These are phyloP conservation scores for Leptopilina drosophilae DNA, from an alignment of 2,888 invertebrate genomes.

Conservation along the genomic window DNA sequence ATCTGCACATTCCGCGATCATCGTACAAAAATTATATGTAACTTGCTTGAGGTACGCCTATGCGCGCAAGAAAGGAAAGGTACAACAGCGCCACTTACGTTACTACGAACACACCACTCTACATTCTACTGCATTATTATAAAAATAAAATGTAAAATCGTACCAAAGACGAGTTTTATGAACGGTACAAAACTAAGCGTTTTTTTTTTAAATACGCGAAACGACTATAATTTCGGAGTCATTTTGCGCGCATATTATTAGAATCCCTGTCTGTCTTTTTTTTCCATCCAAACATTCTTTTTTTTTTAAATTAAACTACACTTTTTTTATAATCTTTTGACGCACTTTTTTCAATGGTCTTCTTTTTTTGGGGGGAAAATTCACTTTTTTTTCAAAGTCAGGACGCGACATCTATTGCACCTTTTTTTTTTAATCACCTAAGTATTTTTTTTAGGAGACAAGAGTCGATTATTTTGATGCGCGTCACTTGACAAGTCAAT, in stretches of 20 bases:
- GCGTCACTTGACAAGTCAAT: not conserved
- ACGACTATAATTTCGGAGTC: conserved; percentile 24
- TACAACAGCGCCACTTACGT: conserved; percentile 63
- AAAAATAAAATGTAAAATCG: conserved; percentile 76
- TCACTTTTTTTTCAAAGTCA: not conserved
- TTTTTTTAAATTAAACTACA: conserved; percentile 28
- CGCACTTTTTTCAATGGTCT: not conserved
- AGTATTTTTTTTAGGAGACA: not conserved
- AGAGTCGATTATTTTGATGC: conserved; percentile 3
- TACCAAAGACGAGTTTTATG: conserved; percentile 68
- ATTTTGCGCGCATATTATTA: conserved; percentile 29
- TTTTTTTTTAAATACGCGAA: conserved; percentile 8
- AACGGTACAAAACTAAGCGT: conserved; percentile 49
- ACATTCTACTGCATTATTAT: conserved; percentile 60
- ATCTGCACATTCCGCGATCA: conserved; percentile 40
- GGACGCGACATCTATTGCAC: conserved; percentile 5
- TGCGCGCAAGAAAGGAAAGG: conserved; percentile 49
- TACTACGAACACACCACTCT: conserved; percentile 62
- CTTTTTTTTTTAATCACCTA: no score
- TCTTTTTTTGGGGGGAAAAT: no score
- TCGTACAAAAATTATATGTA: conserved; percentile 41
- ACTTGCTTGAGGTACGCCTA: conserved; percentile 42
- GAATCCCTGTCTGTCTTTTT: conserved; percentile 35
- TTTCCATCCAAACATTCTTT: conserved; percentile 34
- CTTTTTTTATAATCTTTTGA: not conserved